These are phyloP conservation scores for Serinus canaria DNA, from an alignment of 2,113 vertebrate genomes.

Conservation along the genomic window DNA sequence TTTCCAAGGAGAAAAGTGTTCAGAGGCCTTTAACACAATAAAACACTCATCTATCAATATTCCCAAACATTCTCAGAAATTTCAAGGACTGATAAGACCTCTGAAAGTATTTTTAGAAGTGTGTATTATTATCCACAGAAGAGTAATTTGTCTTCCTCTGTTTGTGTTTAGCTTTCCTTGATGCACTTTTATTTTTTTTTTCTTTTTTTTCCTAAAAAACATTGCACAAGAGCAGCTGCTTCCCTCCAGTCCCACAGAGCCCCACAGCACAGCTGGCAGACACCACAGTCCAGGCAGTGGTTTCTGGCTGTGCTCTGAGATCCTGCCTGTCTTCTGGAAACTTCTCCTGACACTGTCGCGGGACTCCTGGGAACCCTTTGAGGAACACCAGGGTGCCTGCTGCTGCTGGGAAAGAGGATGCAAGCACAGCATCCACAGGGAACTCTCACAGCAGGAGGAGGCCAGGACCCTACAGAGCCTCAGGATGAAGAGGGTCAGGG, in stretches of 20 bases:
- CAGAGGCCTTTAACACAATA: background rate
- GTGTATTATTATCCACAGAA: background rate
- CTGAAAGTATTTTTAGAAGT: constrained; percentile 36
- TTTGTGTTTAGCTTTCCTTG: background rate
- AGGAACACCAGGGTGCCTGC: background rate
- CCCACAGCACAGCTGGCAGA: background rate
- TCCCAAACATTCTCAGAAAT: constrained; percentile 9
- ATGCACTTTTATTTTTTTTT: background rate
- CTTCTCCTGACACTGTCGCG: background rate
- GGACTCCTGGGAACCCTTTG: background rate
- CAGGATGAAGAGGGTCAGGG: background rate
- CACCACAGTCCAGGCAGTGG: background rate
- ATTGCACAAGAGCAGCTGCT: background rate
- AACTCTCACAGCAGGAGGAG: background rate
- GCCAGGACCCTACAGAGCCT: background rate
- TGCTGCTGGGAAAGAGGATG: background rate
- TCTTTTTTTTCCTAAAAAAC: background rate
- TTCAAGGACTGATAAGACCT: constrained; percentile 26
- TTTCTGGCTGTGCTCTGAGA: background rate
- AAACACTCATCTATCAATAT: background rate
- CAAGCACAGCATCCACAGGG: background rate
- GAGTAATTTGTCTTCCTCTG: background rate
- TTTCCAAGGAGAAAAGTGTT: background rate
- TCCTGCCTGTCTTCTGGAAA: background rate
- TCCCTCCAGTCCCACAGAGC: background rate